A percentile compares a stretch with the other conserved stretches of the same genome.
phyloP scores from a whole-genome alignment of 2,797 vertebrate species.

The Coreius guichenoti region DNA sequence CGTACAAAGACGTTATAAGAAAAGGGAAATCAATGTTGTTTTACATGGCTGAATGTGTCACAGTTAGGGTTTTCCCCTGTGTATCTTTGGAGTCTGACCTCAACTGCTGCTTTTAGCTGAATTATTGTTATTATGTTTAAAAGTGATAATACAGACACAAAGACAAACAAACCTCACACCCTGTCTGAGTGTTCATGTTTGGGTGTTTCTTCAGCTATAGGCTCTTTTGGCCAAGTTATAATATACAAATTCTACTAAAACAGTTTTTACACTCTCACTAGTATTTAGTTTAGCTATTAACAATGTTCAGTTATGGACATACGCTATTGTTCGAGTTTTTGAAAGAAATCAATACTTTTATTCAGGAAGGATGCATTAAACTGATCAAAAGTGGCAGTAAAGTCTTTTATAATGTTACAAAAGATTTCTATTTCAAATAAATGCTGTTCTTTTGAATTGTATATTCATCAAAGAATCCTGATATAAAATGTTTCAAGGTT shows the following conservation, averaged over 20 bases:
- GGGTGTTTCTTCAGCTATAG: not conserved
- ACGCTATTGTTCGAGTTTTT: not conserved
- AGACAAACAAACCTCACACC: not conserved
- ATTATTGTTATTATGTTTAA: conserved; percentile 21
- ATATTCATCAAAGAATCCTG: not conserved
- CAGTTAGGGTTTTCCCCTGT: conserved; percentile 22
- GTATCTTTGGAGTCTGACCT: conserved; percentile 11
- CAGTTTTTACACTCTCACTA: not conserved
- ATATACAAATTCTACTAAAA: not conserved
- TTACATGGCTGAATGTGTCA: not conserved
- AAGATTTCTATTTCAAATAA: not conserved
- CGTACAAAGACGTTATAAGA: conserved; percentile 1
- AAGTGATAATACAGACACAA: conserved; percentile 25
- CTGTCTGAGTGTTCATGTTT: not conserved
- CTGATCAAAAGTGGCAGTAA: not conserved
- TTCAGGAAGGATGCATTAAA: not conserved
- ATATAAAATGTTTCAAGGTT: not conserved
- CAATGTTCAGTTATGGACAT: not conserved
- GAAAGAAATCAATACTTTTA: not conserved
- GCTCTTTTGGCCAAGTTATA: not conserved
- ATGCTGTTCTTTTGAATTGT: not conserved
- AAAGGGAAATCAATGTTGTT: conserved; percentile 18
- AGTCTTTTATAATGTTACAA: not conserved
- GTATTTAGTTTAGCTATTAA: not conserved
- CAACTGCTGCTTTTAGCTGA: conserved; percentile 14